Evolutionary conservation across 2,888 invertebrate genomes (phyloP), one percentile per base, ranked within the genome.

Genomic region (Petrophora chlorosata): DNA sequence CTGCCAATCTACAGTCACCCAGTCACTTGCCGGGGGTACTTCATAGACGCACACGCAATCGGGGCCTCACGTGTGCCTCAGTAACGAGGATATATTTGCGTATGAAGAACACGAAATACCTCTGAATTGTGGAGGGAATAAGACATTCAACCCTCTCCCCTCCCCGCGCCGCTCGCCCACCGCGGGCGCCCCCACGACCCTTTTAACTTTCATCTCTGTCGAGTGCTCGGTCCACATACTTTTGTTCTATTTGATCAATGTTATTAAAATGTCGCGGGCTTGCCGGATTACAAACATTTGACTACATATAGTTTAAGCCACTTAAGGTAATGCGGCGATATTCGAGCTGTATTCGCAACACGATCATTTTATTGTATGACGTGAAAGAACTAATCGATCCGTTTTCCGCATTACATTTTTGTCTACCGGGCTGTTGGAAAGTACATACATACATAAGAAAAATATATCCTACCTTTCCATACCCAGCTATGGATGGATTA

Each of bases 101-200:
- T 90, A 90, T 90, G 90, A 90, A 90, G 89, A 90, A 90, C 89
- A 89, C 87, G 90, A 88, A 89, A 90, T 90, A 90, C 87, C 88
- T 90, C 87, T 85, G 88, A 89, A 88, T 88, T 88, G 90, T 88
- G 86, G 88, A 88, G 88, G 87, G 85, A 88, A 89, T 88, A 88
- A 90, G 90, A 88, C 88, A 87, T 89, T 89, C 87, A 87, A 87
- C 88, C 87, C 87, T 74, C 81, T 80, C 82, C 79, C 65, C 77
- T 75, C 73, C 61, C 59, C 63, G 64, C 68, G 71, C 66, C 65
- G 63, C 59, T 38, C 49, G 43, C 39, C 67, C 59, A 46, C 58
- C 56, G 35, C 50, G 48, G 42, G n/a, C 50, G 65, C 76, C 73
- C 82, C 73, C 79, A 75, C 86, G 88, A 88, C 90, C 89, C 89